Conservation (phyloP, 2,888 invertebrate species). For the Carterocephalus palaemon region DNA sequence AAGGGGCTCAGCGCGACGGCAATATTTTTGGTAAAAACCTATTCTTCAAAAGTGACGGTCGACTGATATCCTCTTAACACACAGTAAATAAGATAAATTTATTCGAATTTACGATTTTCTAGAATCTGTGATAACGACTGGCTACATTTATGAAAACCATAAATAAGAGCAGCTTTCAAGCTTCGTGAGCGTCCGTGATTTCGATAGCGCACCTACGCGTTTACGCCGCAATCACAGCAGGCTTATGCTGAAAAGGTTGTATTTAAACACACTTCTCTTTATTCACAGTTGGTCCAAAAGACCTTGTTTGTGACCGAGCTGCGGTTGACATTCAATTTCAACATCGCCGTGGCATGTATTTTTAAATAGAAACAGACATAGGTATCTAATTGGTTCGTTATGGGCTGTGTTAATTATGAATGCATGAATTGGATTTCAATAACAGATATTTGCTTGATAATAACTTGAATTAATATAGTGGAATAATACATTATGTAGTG, state of each 20-base stretch:
- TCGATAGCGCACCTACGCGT: constrained; percentile 14
- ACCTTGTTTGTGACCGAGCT: constrained; percentile 21
- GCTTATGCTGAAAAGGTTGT: constrained; percentile 15
- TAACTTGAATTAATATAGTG: too few species aligned
- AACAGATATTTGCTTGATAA: too few species aligned
- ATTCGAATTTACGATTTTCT: too few species aligned
- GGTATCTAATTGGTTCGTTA: constrained; percentile 23
- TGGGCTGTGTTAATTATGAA: constrained; percentile 4
- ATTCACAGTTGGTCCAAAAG: constrained; percentile 16
- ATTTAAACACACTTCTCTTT: constrained; percentile 20
- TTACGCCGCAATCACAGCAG: constrained; percentile 16
- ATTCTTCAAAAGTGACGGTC: too few species aligned
- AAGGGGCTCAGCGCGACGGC: too few species aligned
- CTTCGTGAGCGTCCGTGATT: constrained; percentile 10
- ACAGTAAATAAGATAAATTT: too few species aligned
- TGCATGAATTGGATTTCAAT: too few species aligned
- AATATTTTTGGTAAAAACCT: too few species aligned
- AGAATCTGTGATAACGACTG: too few species aligned
- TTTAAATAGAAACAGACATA: constrained; percentile 18
- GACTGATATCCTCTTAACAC: too few species aligned
- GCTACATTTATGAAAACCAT: constrained; percentile 5
- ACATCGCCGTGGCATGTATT: constrained; percentile 15
- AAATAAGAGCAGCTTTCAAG: constrained; percentile 11
- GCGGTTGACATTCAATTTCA: constrained; percentile 8
- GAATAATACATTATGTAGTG: too few species aligned